phyloP scores from a whole-genome alignment of 2,888 invertebrate genomes.

The Scotopteryx bipunctaria region DNA sequence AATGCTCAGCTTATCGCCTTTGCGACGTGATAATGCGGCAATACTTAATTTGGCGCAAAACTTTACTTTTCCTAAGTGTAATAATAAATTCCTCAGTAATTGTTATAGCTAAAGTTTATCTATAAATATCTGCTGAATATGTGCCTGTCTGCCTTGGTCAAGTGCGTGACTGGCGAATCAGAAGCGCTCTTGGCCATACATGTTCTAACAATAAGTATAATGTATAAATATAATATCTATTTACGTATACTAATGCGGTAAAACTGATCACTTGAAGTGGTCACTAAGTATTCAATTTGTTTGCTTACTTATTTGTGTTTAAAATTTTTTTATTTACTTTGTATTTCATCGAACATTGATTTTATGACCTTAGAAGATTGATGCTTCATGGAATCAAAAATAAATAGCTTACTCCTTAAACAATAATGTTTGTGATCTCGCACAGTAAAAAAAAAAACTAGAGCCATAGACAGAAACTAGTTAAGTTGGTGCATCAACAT shows the following conservation, averaged over 20 bases:
- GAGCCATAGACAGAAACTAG: too few species aligned
- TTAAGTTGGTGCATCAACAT: background rate
- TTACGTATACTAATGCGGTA: conserved; percentile 27
- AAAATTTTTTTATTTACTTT: background rate
- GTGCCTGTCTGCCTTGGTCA: conserved; percentile 19
- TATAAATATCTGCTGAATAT: conserved; percentile 14
- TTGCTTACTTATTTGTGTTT: conserved; percentile 21
- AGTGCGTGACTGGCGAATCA: conserved; percentile 32
- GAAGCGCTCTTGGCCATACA: conserved; percentile 23
- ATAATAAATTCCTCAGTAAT: conserved; percentile 18
- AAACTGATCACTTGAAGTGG: conserved; percentile 26
- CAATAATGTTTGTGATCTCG: too few species aligned
- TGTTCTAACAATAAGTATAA: conserved; percentile 31
- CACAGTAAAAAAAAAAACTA: too few species aligned
- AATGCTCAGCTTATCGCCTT: conserved; percentile 17
- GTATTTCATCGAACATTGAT: too few species aligned
- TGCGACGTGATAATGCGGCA: conserved; percentile 13
- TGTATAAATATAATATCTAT: conserved; percentile 19
- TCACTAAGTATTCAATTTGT: conserved; percentile 26
- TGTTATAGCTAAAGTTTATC: conserved; percentile 17
- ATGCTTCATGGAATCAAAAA: too few species aligned
- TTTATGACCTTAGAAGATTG: too few species aligned
- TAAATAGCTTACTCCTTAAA: too few species aligned
- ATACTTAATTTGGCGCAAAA: conserved; percentile 15
- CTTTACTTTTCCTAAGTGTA: conserved; percentile 21